Conservation (phyloP, 2,888 invertebrate genomes). For the Drosophila cognata region DNA sequence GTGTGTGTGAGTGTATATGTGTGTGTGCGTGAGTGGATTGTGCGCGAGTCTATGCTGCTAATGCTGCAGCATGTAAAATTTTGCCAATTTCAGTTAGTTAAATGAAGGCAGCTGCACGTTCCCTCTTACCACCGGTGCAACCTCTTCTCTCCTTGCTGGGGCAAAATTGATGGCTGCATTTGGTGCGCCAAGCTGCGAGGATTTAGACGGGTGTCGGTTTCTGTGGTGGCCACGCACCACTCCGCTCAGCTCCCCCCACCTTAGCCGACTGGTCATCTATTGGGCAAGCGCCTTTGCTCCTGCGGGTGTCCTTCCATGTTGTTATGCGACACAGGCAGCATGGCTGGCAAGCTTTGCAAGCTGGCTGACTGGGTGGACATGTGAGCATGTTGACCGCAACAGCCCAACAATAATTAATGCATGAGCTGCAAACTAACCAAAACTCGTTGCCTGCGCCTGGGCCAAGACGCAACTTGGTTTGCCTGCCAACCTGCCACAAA, state of each 20-base stretch:
- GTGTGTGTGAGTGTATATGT: not conserved
- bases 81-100: conserved; percentile 69
- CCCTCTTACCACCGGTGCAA: not conserved
- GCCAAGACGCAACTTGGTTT: conserved; percentile 23
- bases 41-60: not conserved
- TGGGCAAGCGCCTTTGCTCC: conserved; percentile 28
- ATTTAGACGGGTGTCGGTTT: conserved; percentile 40
- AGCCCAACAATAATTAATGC: conserved; percentile 79
- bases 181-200: conserved; percentile 35
- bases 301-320: conserved; percentile 9
- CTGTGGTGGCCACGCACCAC: conserved; percentile 21
- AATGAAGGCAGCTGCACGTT: conserved; percentile 55
- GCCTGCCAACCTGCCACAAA: conserved; percentile 12
- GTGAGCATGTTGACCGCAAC: conserved; percentile 65
- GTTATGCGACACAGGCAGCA: not conserved
- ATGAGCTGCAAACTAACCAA: conserved; percentile 78
- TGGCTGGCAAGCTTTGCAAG: not conserved
- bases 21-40: conserved; percentile 1
- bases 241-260: not conserved
- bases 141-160: conserved; percentile 5
- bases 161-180: conserved; percentile 59
- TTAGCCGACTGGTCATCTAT: conserved; percentile 6
- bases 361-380: conserved; percentile 16
- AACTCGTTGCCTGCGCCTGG: conserved; percentile 33
- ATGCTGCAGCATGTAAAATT: conserved; percentile 35